Conservation (phyloP, 2,888 invertebrate species). For the Hetaerina titia region DNA sequence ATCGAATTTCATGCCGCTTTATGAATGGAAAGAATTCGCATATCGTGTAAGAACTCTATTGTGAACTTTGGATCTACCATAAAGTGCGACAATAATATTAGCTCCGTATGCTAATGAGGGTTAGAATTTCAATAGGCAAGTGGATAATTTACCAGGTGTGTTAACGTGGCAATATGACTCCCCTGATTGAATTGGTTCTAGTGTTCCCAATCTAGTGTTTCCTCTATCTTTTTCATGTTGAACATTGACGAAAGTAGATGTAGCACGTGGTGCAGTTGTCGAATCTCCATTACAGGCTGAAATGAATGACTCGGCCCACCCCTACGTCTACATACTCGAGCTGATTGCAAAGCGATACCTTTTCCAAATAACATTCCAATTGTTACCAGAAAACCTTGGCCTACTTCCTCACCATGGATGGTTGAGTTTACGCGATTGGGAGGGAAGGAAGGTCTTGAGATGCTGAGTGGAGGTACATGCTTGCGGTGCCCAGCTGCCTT, state of each 20-base stretch:
- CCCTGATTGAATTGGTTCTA: not conserved
- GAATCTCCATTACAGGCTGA: not conserved
- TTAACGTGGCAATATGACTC: not conserved
- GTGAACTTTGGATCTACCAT: too few species aligned
- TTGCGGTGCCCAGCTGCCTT: not conserved
- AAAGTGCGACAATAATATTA: too few species aligned
- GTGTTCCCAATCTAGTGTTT: not conserved
- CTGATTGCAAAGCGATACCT: constrained; percentile 27
- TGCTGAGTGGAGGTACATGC: constrained; percentile 25
- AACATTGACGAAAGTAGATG: not conserved
- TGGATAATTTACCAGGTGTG: too few species aligned
- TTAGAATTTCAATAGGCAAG: too few species aligned
- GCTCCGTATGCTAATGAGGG: too few species aligned
- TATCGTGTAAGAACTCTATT: too few species aligned
- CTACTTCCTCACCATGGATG: constrained; percentile 56
- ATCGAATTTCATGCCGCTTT: too few species aligned
- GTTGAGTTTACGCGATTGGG: constrained; percentile 5
- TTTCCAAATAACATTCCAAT: constrained; percentile 32
- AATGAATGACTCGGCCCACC: not conserved
- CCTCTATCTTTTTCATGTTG: not conserved
- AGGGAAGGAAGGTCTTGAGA: constrained; percentile 11
- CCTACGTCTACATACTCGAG: not conserved
- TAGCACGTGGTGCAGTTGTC: not conserved
- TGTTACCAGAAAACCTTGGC: constrained; percentile 56
- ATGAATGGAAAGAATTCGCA: too few species aligned